Base-by-base conservation (phyloP, 2,797 vertebrate genomes). In the Poeciliopsis infans region DNA sequence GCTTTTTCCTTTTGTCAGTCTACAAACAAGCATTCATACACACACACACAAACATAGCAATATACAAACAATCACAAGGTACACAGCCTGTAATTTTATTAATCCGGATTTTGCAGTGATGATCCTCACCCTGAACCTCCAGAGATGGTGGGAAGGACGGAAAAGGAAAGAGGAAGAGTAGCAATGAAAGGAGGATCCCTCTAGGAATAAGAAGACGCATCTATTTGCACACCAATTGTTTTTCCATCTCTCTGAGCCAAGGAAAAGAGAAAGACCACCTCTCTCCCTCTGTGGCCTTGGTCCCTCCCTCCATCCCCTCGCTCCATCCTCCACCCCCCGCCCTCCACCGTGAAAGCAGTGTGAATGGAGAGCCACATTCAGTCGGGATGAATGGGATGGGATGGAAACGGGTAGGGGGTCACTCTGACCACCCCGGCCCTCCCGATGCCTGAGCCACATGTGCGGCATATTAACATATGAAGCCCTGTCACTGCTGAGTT, bases 201-300 rank as follows among this genome's bases (percentile, higher is more conserved):
- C 85, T 77, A 89, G 91, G 89, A 94, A 93, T 92, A 93, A 90
- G 92, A 87, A 94, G 91, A 92, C 82, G 87, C 85, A 93, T 84
- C 93, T 94, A 96, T 96, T 95, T 95, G 94, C 95, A 96, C 95
- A 94, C 94, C 94, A 95, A 95, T 95, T 95, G 95, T 95, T 95
- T 95, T 95, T 95, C 90, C 92, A 90, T 92, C 87, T 94, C 88
- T 90, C 88, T 85, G 87, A 86, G 92, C 90, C 90, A 90, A 86
- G 79, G 74, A 91, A 89, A 91, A 90, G 86, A 94, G 92, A 94
- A 94, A 94, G 91, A 94, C 92, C 91, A 92, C 93, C 91, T 94
- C 91, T 95, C 88, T 91, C 92, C 91, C 91, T 90, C 92, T 88
- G 92, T 92, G 91, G 87, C 91, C 86, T 76, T 82, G 78, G 61